Evolutionary conservation across 2,797 vertebrate species (phyloP).

Genomic region (Enteromius argenteus): DNA sequence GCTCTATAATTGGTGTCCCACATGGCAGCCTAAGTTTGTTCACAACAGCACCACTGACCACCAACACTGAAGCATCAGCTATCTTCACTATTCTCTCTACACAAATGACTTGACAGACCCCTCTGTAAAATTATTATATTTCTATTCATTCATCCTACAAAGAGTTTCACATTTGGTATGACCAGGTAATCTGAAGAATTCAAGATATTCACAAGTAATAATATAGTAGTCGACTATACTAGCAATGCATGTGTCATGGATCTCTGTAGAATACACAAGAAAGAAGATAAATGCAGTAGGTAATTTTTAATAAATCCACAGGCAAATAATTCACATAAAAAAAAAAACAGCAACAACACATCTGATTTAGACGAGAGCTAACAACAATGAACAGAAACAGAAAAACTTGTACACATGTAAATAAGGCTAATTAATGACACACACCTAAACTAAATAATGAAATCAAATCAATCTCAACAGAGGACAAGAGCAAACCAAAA

Average conservation of each 20-base stretch:
- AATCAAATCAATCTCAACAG: not conserved
- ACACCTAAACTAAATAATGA: not conserved
- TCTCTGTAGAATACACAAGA: no score
- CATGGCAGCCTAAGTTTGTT: not conserved
- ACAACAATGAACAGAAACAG: no score
- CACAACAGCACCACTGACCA: not conserved
- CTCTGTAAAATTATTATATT: not conserved
- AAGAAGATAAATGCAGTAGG: not conserved
- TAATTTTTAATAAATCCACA: not conserved
- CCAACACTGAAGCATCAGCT: not conserved
- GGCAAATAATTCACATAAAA: not conserved
- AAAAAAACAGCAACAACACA: not conserved
- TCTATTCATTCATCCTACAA: not conserved
- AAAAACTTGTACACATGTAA: not conserved
- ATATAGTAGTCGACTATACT: not conserved
- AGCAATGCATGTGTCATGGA: not conserved
- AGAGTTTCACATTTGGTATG: not conserved
- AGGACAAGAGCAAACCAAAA: not conserved
- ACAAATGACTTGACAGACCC: not conserved
- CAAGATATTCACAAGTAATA: not conserved
- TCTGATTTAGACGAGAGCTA: not conserved
- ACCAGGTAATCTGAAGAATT: not conserved
- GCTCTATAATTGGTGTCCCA: not conserved
- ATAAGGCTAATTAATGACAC: not conserved
- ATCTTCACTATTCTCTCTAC: not conserved